Conservation (phyloP, 2,888 invertebrate species). For the Phragmatobia fuliginosa region DNA sequence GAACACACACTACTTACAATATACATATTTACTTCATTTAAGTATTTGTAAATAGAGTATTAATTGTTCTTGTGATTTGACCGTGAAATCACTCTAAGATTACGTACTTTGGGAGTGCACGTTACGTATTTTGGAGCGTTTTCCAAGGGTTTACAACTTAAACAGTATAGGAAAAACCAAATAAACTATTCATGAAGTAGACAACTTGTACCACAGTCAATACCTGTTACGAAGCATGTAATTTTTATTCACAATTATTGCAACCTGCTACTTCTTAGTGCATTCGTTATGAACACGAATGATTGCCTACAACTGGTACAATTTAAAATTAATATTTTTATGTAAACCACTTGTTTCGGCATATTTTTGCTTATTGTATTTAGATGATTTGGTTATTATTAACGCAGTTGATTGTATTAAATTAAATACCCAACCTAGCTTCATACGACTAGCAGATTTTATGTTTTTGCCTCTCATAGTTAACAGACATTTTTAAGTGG, state of each 20-base stretch:
- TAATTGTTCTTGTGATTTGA: too few species aligned
- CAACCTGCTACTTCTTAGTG: not conserved
- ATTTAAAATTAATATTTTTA: not conserved
- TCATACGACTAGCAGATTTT: not conserved
- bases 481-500: not conserved
- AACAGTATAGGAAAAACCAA: not conserved
- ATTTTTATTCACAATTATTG: conserved; percentile 8
- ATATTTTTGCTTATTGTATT: not conserved
- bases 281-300: conserved; percentile 6
- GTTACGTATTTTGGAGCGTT: not conserved
- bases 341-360: not conserved
- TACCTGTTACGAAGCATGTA: conserved; percentile 8
- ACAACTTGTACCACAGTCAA: not conserved
- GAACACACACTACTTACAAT: too few species aligned
- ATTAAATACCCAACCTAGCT: not conserved
- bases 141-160: not conserved
- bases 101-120: too few species aligned
- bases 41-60: too few species aligned
- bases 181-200: not conserved
- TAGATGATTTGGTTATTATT: not conserved
- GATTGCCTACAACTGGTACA: not conserved
- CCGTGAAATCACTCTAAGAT: too few species aligned
- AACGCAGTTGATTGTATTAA: not conserved
- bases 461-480: not conserved
- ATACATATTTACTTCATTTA: too few species aligned